Conservation (phyloP, 2,797 vertebrate genomes). For the Holocentrus rufus region DNA sequence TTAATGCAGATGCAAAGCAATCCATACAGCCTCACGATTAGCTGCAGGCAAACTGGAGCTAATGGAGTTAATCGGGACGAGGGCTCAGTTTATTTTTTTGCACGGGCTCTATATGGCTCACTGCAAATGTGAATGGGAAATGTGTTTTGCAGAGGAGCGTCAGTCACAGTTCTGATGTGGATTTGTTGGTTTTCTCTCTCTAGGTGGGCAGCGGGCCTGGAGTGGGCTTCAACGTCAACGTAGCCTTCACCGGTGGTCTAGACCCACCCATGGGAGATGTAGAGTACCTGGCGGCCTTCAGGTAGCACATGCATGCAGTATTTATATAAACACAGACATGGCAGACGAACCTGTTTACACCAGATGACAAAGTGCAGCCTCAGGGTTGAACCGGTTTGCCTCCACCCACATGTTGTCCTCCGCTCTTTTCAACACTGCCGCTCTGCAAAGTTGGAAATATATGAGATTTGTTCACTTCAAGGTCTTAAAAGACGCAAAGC, state of each 20-base stretch:
- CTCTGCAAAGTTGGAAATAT: too few relatives aligned
- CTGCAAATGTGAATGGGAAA: too few relatives aligned
- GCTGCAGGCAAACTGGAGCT: not conserved
- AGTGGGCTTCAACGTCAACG: constrained; percentile 93
- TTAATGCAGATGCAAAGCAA: not conserved
- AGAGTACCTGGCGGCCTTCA: constrained; percentile 95
- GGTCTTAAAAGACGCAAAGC: too few relatives aligned
- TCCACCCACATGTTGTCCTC: too few relatives aligned
- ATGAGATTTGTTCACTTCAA: too few relatives aligned
- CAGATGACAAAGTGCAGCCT: too few relatives aligned
- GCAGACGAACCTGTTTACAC: not conserved
- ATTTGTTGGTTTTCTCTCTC: not conserved
- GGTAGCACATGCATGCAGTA: constrained; percentile 75
- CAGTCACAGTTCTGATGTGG: not conserved
- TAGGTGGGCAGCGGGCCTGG: constrained; percentile 94
- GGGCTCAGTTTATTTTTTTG: not conserved
- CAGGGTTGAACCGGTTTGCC: too few relatives aligned
- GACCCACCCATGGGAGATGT: constrained; percentile 94
- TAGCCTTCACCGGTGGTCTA: constrained; percentile 95
- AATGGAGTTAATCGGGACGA: not conserved
- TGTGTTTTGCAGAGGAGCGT: too few relatives aligned
- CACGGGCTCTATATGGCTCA: too few relatives aligned
- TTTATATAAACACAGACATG: not conserved
- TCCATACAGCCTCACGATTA: not conserved
- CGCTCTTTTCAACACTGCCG: too few relatives aligned